These are phyloP conservation scores for Microctenopoma lineatum DNA, from an alignment of 2,797 vertebrate species.

Conservation along the genomic window DNA sequence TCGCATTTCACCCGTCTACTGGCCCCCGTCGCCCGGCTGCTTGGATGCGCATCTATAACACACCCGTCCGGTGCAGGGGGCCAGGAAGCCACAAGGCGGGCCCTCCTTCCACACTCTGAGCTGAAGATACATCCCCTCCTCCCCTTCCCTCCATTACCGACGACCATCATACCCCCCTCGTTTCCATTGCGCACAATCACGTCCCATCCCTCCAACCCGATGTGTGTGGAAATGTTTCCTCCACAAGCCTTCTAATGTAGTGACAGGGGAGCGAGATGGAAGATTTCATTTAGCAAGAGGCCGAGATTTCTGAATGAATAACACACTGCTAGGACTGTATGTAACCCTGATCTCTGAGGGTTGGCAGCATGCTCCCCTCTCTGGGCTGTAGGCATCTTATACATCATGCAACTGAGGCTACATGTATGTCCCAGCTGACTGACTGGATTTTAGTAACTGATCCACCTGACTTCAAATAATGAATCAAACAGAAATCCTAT, in stretches of 20 bases:
- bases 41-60: conserved; percentile 71
- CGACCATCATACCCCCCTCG: neutral
- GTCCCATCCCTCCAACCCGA: neutral
- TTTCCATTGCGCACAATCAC: conserved; percentile 20
- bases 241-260: conserved; percentile 65
- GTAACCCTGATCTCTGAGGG: neutral
- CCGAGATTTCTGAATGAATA: conserved; percentile 38
- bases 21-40: conserved; percentile 60
- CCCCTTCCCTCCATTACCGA: neutral
- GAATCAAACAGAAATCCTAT: too few relatives aligned
- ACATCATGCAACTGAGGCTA: too few relatives aligned
- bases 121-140: conserved; percentile 42
- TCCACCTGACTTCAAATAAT: conserved; percentile 31
- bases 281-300: conserved; percentile 64
- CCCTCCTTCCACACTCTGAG: conserved; percentile 50
- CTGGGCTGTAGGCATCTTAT: too few relatives aligned
- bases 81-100: conserved; percentile 80
- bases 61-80: conserved; percentile 64
- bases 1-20: conserved; percentile 75
- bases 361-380: too few relatives aligned
- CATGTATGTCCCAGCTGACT: too few relatives aligned
- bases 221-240: conserved; percentile 51
- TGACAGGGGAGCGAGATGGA: conserved; percentile 23
- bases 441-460: conserved; percentile 48
- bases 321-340: conserved; percentile 12